A percentile compares a stretch with the other conserved stretches of the same genome.
phyloP scores from a whole-genome alignment of 2,888 invertebrate species.

The Acleris laterana region DNA sequence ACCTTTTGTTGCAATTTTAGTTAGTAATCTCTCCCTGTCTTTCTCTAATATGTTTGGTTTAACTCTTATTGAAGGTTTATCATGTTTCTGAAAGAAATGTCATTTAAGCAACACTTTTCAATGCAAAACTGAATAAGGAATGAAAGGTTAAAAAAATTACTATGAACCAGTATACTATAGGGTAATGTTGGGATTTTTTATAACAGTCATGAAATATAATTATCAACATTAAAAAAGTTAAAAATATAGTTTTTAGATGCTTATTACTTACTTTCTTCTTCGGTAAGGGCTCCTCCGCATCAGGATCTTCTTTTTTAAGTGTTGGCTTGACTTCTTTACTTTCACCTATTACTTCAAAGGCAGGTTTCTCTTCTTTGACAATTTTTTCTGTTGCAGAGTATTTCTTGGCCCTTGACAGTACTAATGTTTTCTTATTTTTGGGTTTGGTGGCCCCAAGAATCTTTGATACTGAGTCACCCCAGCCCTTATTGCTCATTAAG shows the following conservation, averaged over 20 bases:
- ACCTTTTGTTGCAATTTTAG: constrained; percentile 95
- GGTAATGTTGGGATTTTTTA: too few relatives aligned
- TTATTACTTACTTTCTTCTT: constrained; percentile 66
- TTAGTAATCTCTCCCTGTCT: constrained; percentile 89
- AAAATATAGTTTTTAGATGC: constrained; percentile 3
- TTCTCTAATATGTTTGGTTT: constrained; percentile 91
- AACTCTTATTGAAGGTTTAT: constrained; percentile 86
- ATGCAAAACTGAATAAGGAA: not conserved
- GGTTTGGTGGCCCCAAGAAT: constrained; percentile 90
- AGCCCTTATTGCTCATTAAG: constrained; percentile 86
- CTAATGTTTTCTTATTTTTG: constrained; percentile 89
- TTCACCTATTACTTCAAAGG: constrained; percentile 88
- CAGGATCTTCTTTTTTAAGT: constrained; percentile 58
- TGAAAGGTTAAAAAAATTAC: too few relatives aligned
- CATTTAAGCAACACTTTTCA: not conserved
- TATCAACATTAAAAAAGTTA: too few relatives aligned
- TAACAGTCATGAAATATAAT: too few relatives aligned
- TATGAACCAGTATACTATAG: too few relatives aligned
- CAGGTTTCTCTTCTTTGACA: constrained; percentile 74
- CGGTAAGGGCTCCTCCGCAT: constrained; percentile 55
- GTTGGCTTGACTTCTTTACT: constrained; percentile 72
- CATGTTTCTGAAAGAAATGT: constrained; percentile 81
- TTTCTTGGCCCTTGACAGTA: constrained; percentile 92
- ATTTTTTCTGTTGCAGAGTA: constrained; percentile 81
- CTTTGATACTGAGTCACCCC: constrained; percentile 93